These are phyloP conservation scores for Drosophila obscura DNA, from an alignment of 1,140 invertebrate species.

Conservation along the genomic window DNA sequence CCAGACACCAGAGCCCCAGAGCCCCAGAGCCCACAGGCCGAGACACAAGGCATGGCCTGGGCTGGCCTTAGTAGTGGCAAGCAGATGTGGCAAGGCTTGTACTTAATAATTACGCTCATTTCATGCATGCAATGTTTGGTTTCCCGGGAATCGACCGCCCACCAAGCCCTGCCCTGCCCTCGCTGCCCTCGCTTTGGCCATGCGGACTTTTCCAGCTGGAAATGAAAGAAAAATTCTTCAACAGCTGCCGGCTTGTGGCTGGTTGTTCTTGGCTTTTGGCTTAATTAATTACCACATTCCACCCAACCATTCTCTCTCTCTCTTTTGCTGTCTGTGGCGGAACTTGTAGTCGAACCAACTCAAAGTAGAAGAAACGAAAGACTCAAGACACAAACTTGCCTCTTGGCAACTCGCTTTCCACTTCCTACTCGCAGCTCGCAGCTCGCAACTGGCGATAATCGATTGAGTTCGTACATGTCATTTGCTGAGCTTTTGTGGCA, in stretches of 20 bases:
- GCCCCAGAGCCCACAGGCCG: no score
- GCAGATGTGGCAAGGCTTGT: constrained; percentile 55
- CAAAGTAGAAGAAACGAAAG: constrained; percentile 51
- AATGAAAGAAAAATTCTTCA: constrained; percentile 77
- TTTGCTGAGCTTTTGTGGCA: constrained; percentile 77
- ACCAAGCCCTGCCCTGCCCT: constrained; percentile 36
- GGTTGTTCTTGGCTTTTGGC: constrained; percentile 54
- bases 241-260: constrained; percentile 56
- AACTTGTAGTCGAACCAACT: constrained; percentile 10
- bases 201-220: constrained; percentile 68
- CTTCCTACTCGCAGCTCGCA: constrained; percentile 61
- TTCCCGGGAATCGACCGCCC: constrained; percentile 71
- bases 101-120: constrained; percentile 82
- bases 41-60: no score
- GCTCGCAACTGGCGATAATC: constrained; percentile 62
- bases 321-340: constrained; percentile 25
- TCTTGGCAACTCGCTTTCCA: constrained; percentile 40
- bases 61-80: not conserved
- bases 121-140: constrained; percentile 81
- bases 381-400: constrained; percentile 70
- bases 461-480: constrained; percentile 81
- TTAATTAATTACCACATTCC: constrained; percentile 81
- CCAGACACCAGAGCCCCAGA: no score
- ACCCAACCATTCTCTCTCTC: constrained; percentile 12
- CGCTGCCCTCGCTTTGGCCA: constrained; percentile 11